Conservation (phyloP, 2,113 vertebrate genomes). For the Microcebus tavaratra region DNA sequence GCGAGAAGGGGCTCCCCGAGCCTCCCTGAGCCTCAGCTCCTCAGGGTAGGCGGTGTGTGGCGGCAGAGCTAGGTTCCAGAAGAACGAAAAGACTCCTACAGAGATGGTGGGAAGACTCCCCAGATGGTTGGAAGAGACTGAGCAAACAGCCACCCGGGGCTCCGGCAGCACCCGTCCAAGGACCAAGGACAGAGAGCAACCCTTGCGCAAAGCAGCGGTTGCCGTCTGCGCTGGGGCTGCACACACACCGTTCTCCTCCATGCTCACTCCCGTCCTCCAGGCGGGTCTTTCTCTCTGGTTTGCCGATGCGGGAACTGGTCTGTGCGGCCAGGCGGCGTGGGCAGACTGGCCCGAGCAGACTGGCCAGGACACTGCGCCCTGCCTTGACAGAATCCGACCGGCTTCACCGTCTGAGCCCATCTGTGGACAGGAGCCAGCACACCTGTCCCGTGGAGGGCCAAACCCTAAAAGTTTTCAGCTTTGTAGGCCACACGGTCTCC, state of each 20-base stretch:
- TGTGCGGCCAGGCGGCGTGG: background rate
- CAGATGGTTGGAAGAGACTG: background rate
- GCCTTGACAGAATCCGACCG: background rate
- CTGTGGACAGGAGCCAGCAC: background rate
- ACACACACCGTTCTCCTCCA: background rate
- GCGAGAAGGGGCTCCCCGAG: accelerated
- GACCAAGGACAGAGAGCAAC: background rate
- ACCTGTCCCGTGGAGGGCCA: background rate
- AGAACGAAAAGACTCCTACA: too few species aligned
- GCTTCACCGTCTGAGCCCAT: background rate
- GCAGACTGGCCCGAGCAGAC: too few species aligned
- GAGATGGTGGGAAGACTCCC: background rate
- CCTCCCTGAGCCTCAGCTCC: background rate
- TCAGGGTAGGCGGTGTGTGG: too few species aligned
- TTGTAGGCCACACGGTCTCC: background rate
- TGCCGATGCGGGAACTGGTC: background rate
- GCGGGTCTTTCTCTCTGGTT: background rate
- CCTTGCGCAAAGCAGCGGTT: accelerated
- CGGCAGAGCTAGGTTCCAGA: too few species aligned
- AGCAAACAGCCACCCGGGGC: accelerated
- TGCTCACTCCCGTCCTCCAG: background rate
- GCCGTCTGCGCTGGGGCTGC: too few species aligned
- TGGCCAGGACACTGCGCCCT: accelerated
- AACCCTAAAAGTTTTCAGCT: too few species aligned
- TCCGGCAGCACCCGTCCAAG: background rate